These are phyloP conservation scores for Priocnemis perturbator DNA, from an alignment of 2,888 invertebrate species.

Conservation along the genomic window DNA sequence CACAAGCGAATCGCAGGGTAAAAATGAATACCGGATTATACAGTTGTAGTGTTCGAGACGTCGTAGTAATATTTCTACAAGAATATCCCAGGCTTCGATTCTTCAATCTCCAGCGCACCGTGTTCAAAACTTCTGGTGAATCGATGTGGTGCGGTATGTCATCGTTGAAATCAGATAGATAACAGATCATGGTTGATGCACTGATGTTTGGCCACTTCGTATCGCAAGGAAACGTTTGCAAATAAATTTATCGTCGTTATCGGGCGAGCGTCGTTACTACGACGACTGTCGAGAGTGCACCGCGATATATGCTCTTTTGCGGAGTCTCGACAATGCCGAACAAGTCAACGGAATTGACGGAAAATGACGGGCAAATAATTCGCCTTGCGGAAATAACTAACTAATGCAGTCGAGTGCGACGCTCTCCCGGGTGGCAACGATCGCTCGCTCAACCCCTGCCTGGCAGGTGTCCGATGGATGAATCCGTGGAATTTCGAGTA, in stretches of 20 bases:
- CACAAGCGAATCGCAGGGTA: no score
- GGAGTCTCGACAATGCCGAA: neutral
- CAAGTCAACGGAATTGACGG: slow-evolving; percentile 22
- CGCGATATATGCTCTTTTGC: slow-evolving; percentile 13
- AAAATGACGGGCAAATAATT: slow-evolving; percentile 28
- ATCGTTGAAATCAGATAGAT: no score
- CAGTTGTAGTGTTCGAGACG: no score
- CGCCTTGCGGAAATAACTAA: slow-evolving; percentile 40
- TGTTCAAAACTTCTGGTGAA: no score
- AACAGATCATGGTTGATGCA: no score
- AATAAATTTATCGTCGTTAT: neutral
- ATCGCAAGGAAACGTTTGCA: neutral
- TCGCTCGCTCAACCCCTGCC: slow-evolving; percentile 1
- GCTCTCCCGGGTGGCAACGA: slow-evolving; percentile 27
- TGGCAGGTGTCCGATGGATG: slow-evolving; percentile 44
- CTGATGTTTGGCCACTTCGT: no score
- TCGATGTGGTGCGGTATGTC: no score
- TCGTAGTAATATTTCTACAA: no score
- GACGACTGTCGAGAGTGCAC: neutral
- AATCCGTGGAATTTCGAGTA: slow-evolving; percentile 39
- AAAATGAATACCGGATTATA: no score
- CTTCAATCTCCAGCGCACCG: no score
- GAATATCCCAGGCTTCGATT: no score
- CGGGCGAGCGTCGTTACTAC: neutral
- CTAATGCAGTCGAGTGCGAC: slow-evolving; percentile 33